A percentile compares a stretch with the other conserved stretches of the same genome.
Evolutionary conservation across 2,888 invertebrate species (phyloP).

Genomic region (Apodemia mormo): DNA sequence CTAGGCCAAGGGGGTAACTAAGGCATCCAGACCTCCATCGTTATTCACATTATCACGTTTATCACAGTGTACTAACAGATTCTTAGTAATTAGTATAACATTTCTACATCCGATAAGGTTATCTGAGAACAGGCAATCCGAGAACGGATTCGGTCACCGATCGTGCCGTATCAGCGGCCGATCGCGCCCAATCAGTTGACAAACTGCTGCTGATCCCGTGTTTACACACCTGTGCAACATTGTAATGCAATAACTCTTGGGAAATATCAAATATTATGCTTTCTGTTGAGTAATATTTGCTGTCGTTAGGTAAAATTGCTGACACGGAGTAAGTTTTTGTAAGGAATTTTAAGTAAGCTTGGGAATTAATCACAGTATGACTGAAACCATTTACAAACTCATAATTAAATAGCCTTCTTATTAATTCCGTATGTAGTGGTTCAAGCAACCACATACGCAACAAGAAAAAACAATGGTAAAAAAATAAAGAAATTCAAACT

Average conservation of each 20-base stretch:
- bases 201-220: conserved; percentile 8
- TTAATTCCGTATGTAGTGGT: too few species aligned
- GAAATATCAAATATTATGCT: conserved; percentile 8
- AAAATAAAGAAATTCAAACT: too few species aligned
- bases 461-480: too few species aligned
- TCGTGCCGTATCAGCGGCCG: conserved; percentile 10
- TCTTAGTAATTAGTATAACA: neutral
- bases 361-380: too few species aligned
- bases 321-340: neutral
- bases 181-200: conserved; percentile 6
- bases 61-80: neutral
- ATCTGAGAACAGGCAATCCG: neutral
- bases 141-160: neutral
- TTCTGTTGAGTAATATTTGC: conserved; percentile 1
- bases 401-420: too few species aligned
- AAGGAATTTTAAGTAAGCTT: too few species aligned
- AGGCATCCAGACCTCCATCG: too few species aligned
- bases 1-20: too few species aligned
- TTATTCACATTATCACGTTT: too few species aligned
- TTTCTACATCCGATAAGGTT: conserved; percentile 9
- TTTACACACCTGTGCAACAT: conserved; percentile 12
- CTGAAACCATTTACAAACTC: too few species aligned
- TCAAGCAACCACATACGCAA: too few species aligned
- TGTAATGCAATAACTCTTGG: conserved; percentile 9
- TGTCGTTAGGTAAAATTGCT: neutral